Base-by-base conservation (phyloP, 2,888 invertebrate genomes). In the Noctua comes region DNA sequence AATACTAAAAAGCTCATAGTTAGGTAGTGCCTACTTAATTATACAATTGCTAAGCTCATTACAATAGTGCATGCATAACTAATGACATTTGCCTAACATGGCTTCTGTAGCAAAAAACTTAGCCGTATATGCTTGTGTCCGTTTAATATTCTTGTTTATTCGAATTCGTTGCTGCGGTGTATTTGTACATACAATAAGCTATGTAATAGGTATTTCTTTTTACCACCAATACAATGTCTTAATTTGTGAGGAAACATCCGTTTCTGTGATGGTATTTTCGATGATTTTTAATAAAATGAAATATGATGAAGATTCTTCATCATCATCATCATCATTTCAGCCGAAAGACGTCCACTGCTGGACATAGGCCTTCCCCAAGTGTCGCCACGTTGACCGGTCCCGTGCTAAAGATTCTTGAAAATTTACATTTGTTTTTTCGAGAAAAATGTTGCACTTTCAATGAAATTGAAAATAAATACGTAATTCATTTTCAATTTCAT, bases 61-160 rank as follows among this genome's bases (percentile, higher is more conserved):
- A 79, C 84, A 84, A 79, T 82, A 74, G 86, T 70, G 82, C 79
- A 85, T 84, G 85, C 84, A 84, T 84, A 85, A 85, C 75, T 84
- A 85, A 84, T 82, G 46, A 73, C 51, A 65, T 66, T 70, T 54
- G 73, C 51, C 71, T 77, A 68, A 57, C 71, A 82, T 68, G 64
- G 46, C 40, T 74, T 59, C 76, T n/a, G 57, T 36, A 43, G 24
- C 66, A 75, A 80, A 84, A 76, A 80, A 66, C 2, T 6, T 27
- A 59, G 21, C 10, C 66, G 27, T n/a, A 64, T 36, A 16, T 66
- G 43, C 16, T 31, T 57, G 18, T 21, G 24, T 16, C 51, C 62
- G 77, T 62, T 79, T 82, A 36, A 21, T 69, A 54, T 77, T 72
- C 48, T 4, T 69, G 54, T 76, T 81, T 66, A 76, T 76, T 69